Percentiles rank a stretch among this genome's conserved stretches.
Conservation (phyloP, 2,797 vertebrate species). For the Crenichthys baileyi region DNA sequence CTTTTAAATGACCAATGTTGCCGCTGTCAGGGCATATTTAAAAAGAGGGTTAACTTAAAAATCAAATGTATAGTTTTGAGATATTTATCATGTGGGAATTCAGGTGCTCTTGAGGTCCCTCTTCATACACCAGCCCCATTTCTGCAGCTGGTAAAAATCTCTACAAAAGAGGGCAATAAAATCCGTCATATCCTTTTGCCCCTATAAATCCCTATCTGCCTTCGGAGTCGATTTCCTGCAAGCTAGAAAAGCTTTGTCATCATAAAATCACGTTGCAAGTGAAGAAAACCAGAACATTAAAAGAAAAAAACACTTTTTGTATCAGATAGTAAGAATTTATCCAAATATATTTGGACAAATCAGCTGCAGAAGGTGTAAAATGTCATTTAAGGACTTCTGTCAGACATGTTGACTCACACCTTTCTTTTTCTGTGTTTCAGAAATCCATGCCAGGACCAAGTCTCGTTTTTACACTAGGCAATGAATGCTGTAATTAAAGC, state of each 20-base stretch:
- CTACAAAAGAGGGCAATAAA: constrained; percentile 2
- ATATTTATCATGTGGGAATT: not conserved
- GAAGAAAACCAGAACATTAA: constrained; percentile 10
- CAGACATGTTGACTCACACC: constrained; percentile 26
- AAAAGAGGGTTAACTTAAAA: not conserved
- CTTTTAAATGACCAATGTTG: not conserved
- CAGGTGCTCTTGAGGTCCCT: not conserved
- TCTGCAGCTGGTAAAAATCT: constrained; percentile 12
- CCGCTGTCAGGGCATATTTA: not conserved
- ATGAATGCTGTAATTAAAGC: constrained; percentile 6
- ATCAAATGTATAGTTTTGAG: no score
- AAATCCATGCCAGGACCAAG: not conserved
- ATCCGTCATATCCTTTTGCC: not conserved
- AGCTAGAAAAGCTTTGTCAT: constrained; percentile 17
- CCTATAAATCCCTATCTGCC: not conserved
- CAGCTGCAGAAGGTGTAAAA: not conserved
- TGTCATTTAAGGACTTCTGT: constrained; percentile 9
- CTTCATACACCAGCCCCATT: constrained; percentile 21
- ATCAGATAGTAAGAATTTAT: not conserved
- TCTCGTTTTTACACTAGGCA: not conserved
- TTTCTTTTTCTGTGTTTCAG: not conserved
- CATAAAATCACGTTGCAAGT: constrained; percentile 12
- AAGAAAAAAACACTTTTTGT: constrained; percentile 7
- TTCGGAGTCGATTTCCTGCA: not conserved
- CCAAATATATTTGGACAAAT: not conserved